phyloP scores from a whole-genome alignment of 92 coral and sea anemone species.

The Phymanthus crucifer region DNA sequence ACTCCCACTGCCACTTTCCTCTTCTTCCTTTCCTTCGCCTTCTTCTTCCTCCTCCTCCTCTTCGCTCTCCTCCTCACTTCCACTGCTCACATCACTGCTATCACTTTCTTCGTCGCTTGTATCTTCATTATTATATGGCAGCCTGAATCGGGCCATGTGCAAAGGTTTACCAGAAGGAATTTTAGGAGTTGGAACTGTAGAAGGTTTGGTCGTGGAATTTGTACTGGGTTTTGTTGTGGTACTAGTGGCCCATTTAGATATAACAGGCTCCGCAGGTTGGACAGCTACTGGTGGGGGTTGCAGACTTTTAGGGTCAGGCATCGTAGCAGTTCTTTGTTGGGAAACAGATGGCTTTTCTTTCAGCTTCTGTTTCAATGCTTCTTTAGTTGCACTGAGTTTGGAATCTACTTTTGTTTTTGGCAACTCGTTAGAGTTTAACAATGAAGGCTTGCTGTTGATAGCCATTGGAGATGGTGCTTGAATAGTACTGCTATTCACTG shows the following conservation, averaged over 20 bases:
- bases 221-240: not conserved
- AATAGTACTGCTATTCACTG: not conserved
- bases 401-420: slow-evolving; percentile 6
- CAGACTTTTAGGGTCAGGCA: slow-evolving; percentile 2
- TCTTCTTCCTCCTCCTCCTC: slow-evolving; percentile 78
- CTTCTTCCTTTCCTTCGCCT: slow-evolving; percentile 56
- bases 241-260: slow-evolving; percentile 12
- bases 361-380: slow-evolving; percentile 27
- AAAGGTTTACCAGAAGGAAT: slow-evolving; percentile 86
- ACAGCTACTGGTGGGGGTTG: not conserved
- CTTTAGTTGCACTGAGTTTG: slow-evolving; percentile 33
- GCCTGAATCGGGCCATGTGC: slow-evolving; percentile 78
- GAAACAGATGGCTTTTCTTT: slow-evolving; percentile 21
- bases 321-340: not conserved
- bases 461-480: slow-evolving; percentile 13
- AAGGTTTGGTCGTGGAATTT: slow-evolving; percentile 21
- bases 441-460: slow-evolving; percentile 35
- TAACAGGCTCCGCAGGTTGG: not conserved
- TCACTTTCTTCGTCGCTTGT: slow-evolving; percentile 94
- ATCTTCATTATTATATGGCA: slow-evolving; percentile 70
- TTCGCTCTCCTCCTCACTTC: slow-evolving; percentile 78
- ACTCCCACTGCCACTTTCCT: slow-evolving; percentile 60
- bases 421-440: slow-evolving; percentile 25
- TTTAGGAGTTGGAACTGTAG: slow-evolving; percentile 40
- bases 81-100: slow-evolving; percentile 79